Base-by-base conservation (phyloP, 2,113 vertebrate genomes). In the Ovis canadensis region DNA sequence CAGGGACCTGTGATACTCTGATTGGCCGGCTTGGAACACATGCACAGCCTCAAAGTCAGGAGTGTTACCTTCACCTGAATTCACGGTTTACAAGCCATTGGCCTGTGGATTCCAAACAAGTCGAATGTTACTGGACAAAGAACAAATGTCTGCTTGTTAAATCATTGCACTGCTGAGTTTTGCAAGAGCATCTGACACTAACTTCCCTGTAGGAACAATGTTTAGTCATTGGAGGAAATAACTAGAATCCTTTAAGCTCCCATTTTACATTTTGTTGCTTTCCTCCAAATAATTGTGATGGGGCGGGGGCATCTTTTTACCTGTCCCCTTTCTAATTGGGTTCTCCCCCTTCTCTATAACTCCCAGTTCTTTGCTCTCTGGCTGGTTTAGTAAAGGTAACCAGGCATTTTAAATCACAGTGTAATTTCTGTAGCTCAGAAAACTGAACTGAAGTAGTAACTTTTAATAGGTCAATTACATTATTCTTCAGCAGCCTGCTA, bases 401-500 rank as follows among this genome's bases (percentile, higher is more conserved):
- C 94, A 82, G 33, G 40, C 97, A 59, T 97, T 98, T 98, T 90
- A 93, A 98, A 98, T 95, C 36, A 77, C 91, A 89, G 36, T 94
- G 55, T 95, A 94, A 88, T 98, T 96, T 89, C 98, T 90, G 23
- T n/a, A 93, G 64, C 92, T 77, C n/a, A 55, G 74, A 93, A 96
- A 95, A 98, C 27, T 19, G 92, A 97, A 93, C 97, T 25, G 33
- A 94, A 95, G 91, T 97, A 93, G 97, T 97, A 98, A 98, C 96
- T 98, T 98, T 98, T 96, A 57, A 93, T 98, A 92, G 93, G 93
- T 98, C 92, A 96, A 55, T 98, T 95, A 94, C 92, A 96, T 98
- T 95, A 97, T 95, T 95, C 98, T 98, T 98, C 96, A 90, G 62
- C 95, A 92, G 78, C 36, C 91, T 97, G 97, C 97, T 95, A 60